phyloP scores from a whole-genome alignment of 2,113 vertebrate species.

The Equus przewalskii region DNA sequence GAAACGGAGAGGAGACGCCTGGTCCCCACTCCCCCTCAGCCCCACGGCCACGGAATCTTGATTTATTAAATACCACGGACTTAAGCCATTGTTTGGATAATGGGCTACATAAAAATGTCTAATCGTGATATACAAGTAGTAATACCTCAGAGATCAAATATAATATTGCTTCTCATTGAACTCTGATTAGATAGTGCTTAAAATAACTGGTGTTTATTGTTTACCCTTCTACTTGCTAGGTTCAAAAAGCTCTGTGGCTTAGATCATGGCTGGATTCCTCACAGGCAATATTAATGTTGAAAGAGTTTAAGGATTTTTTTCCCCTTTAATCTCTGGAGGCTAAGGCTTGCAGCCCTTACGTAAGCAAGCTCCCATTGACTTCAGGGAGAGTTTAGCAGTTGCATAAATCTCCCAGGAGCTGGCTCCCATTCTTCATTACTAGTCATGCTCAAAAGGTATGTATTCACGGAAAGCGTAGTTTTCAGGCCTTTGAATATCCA shows the following conservation, averaged over 20 bases:
- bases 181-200: conserved; percentile 81
- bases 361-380: conserved; percentile 80
- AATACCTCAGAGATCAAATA: conserved; percentile 83
- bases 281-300: conserved; percentile 78
- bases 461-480: neutral
- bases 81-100: conserved; percentile 82
- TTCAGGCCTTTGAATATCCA: neutral
- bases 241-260: conserved; percentile 76
- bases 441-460: conserved; percentile 7
- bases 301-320: conserved; percentile 75
- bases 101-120: conserved; percentile 75
- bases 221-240: conserved; percentile 80
- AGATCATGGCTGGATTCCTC: conserved; percentile 70
- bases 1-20: conserved; percentile 44
- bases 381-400: conserved; percentile 64
- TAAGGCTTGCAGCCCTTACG: conserved; percentile 64
- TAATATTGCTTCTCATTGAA: conserved; percentile 83
- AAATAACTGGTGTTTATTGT: conserved; percentile 82
- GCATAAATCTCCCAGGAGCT: conserved; percentile 68
- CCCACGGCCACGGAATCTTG: conserved; percentile 52
- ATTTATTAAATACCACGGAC: conserved; percentile 84
- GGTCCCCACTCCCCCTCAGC: conserved; percentile 57
- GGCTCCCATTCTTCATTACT: conserved; percentile 6
- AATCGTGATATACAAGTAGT: conserved; percentile 76
- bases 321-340: conserved; percentile 67